phyloP scores from a whole-genome alignment of 2,888 invertebrate genomes.

The Diloba caeruleocephala region DNA sequence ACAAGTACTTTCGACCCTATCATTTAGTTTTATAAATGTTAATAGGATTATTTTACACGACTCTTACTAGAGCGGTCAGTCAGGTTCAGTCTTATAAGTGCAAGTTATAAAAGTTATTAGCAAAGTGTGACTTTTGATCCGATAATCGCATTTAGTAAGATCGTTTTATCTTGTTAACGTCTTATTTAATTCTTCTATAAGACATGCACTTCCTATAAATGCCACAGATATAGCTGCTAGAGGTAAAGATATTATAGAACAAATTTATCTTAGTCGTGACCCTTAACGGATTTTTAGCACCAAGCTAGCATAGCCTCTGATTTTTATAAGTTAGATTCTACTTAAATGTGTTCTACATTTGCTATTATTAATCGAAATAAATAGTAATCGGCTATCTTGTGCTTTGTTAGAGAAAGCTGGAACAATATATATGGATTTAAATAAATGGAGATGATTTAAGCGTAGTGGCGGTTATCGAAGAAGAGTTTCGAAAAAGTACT shows the following conservation, averaged over 20 bases:
- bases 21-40: no score
- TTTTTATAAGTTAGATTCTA: neutral
- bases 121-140: no score
- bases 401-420: neutral
- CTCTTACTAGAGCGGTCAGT: no score
- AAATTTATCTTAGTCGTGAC: neutral
- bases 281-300: neutral
- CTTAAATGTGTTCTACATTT: conserved; percentile 1
- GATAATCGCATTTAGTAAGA: no score
- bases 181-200: no score
- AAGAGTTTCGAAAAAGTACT: neutral
- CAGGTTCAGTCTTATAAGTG: no score
- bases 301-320: neutral
- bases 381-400: neutral
- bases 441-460: neutral
- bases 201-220: no score
- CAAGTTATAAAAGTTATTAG: no score
- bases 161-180: no score
- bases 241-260: neutral
- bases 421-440: neutral
- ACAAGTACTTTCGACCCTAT: no score
- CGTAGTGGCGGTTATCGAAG: neutral
- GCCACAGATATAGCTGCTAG: neutral
- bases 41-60: no score
- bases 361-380: neutral